phyloP scores from a whole-genome alignment of 2,888 invertebrate species.

The Acrocera orbiculus region DNA sequence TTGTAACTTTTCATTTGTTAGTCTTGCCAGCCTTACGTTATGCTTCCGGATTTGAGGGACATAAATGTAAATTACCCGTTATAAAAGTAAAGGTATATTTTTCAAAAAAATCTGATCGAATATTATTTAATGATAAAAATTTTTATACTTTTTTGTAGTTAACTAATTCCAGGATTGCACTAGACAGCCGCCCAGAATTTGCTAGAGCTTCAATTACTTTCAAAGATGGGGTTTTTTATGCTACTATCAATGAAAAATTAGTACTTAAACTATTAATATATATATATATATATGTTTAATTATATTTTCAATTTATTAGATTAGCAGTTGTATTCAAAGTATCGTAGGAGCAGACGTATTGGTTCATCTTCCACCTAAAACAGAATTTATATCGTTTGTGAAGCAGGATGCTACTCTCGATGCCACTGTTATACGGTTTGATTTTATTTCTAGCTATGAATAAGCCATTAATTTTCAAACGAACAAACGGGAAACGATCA shows the following conservation, averaged over 20 bases:
- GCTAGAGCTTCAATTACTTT: slow-evolving; percentile 45
- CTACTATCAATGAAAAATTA: too few relatives aligned
- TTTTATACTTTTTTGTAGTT: slow-evolving; percentile 35
- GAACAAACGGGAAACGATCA: too few relatives aligned
- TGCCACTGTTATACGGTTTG: slow-evolving; percentile 26
- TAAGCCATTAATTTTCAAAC: too few relatives aligned
- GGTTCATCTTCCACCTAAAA: slow-evolving; percentile 45
- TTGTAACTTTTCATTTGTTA: slow-evolving; percentile 73
- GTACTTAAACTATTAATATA: too few relatives aligned
- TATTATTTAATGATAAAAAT: slow-evolving; percentile 13
- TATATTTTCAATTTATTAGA: slow-evolving; percentile 31
- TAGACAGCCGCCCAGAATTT: slow-evolving; percentile 79
- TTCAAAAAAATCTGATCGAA: slow-evolving; percentile 5
- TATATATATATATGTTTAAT: too few relatives aligned
- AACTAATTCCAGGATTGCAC: slow-evolving; percentile 28
- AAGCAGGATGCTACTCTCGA: slow-evolving; percentile 19
- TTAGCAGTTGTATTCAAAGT: slow-evolving; percentile 70
- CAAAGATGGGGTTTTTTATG: slow-evolving; percentile 35
- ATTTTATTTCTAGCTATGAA: slow-evolving; percentile 29
- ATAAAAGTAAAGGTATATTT: slow-evolving; percentile 33
- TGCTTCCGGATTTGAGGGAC: slow-evolving; percentile 34
- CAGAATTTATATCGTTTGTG: slow-evolving; percentile 17
- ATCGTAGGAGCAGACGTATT: slow-evolving; percentile 61
- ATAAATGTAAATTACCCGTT: slow-evolving; percentile 30
- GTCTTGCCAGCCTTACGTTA: slow-evolving; percentile 62